Conservation (phyloP, 1,140 invertebrate genomes). For the Drosophila takahashii region DNA sequence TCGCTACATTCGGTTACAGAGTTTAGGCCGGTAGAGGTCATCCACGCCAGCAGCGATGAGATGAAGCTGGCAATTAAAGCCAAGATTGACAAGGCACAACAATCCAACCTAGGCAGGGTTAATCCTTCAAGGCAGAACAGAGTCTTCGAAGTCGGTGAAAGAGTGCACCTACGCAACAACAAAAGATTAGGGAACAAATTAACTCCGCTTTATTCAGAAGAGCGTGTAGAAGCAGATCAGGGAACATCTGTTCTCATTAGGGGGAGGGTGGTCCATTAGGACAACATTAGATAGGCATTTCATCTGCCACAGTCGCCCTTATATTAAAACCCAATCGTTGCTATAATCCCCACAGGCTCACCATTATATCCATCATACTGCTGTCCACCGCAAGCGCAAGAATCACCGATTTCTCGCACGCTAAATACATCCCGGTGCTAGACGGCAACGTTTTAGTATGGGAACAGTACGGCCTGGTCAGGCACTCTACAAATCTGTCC, state of each 20-base stretch:
- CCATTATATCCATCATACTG: neutral
- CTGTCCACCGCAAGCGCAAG: neutral
- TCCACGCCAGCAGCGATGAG: neutral
- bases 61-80: neutral
- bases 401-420: too few relatives aligned
- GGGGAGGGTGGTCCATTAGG: neutral
- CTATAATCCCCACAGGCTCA: slow-evolving; percentile 1
- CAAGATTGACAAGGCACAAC: slow-evolving; percentile 1
- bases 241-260: slow-evolving; percentile 4
- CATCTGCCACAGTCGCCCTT: neutral
- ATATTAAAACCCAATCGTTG: neutral
- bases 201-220: neutral
- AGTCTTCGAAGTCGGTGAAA: slow-evolving; percentile 12
- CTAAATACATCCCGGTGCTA: too few relatives aligned
- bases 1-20: neutral
- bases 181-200: slow-evolving; percentile 2
- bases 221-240: too few relatives aligned
- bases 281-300: neutral
- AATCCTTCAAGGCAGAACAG: slow-evolving; percentile 5
- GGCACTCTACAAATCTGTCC: neutral
- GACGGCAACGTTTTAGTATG: neutral
- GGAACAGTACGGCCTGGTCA: neutral
- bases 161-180: neutral
- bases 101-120: neutral
- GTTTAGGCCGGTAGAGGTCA: neutral